Base-by-base conservation (phyloP, 1,140 invertebrate species). In the Sinonovacula constricta region DNA sequence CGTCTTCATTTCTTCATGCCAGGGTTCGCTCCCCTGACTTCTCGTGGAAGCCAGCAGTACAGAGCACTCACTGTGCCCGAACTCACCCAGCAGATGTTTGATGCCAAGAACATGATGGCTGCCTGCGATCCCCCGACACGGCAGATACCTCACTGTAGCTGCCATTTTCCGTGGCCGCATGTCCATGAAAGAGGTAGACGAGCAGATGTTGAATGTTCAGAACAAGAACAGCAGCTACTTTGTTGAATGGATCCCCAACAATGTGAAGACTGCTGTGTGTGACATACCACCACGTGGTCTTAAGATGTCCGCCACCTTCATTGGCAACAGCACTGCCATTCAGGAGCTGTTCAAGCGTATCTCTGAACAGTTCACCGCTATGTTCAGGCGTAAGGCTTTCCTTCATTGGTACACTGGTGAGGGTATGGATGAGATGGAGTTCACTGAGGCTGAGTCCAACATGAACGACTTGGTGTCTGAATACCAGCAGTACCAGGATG, bases 161-260 rank as follows among this genome's bases (percentile, higher is more conserved):
- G n/a, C n/a, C n/a, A n/a, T n/a, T n/a, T 12, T 98, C 94, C 94
- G 96, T 63, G 97, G 92, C 26, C 93, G 96, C 59, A 98, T 99
- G 97, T 98, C 96, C 22, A 98, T 98, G 97, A 97, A 97, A 92
- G 97, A 97, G 89, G 95, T 93, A 5, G 95, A 96, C 83, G 91
- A 93, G 68, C 95, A 92, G 86, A 92, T 93, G 90, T 83, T 95
- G 62, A 95, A 95, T 80, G 93, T 96, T 67, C 96, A 97, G 88
- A 97, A 96, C 91, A 97, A 97, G 91, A 97, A 97, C 90, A 96
- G 95, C 81, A 88, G 84, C 72, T 94, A 97, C 85, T 94, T 94
- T 76, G 93, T 94, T 45, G 94, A 94, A 90, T 94, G 94, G 94
- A 94, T 94, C 80, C 94, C 93, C 36, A 94, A 94, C 90, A 97